Evolutionary conservation across 2,888 invertebrate genomes (phyloP), one percentile per base, ranked within the genome.

Genomic region (Terebella lapidaria): DNA sequence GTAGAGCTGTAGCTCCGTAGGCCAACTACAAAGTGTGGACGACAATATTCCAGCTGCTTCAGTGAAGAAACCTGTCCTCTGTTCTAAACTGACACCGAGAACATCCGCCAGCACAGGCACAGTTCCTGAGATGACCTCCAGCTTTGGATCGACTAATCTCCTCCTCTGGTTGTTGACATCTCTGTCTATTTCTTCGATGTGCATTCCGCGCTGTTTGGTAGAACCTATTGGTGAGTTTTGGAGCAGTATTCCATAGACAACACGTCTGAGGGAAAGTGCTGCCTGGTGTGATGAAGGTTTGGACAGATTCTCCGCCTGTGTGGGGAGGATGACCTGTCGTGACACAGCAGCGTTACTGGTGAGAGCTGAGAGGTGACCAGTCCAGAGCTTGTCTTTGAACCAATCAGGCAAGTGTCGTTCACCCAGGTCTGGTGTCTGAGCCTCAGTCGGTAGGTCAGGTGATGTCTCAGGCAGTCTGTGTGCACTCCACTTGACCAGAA

Each of bases 361-460:
- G 61, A 84, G 83, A 5, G 87, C 82, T 0, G 90, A 87, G 66
- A 89, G 85, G 47, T 81, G 72, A 27, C 86, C 88, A 2, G 79
- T 79, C 47, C 86, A 83, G 60, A 88, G 86, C 62, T 85, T 84
- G 35, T 85, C 80, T 1, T 86, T 75, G 73, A 91, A 87, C 88
- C 89, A 89, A 3, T 81, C 74, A 0, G 89, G 87, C 61, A 84
- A 55, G 2, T 27, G 24, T 26, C 54, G 35, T n/a, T 57, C 62
- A 10, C 46, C 54, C 22, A 28, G 71, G 62, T 35, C 18, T 22
- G 49, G 22, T 35, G 42, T 10, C 10, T 35, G n/a, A 35, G 10
- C 42, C 10, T 15, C 42, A 35, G n/a, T n/a, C n/a, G n/a, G n/a
- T n/a, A n/a, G n/a, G n/a, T n/a, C n/a, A n/a, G n/a, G n/a, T n/a